Evolutionary conservation across 30 jellyfish, hydroid and myxozoan genomes (phyloP), one percentile per base, ranked within the genome.

Genomic region (Rhopilema esculentum): DNA sequence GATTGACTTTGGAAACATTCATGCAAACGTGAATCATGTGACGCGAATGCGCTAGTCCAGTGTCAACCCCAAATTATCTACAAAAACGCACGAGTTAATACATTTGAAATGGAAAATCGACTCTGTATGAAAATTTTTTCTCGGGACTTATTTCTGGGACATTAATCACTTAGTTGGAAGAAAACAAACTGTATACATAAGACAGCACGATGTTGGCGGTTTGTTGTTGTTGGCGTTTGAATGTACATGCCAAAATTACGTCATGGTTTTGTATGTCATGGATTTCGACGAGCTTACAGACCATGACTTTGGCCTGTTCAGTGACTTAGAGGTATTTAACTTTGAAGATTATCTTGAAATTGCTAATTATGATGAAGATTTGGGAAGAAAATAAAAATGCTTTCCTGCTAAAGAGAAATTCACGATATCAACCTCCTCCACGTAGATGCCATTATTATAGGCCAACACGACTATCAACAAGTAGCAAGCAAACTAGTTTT

Each of bases 221-320:
- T 80, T 80, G 90, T 80, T 80, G 90, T 80, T 80, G 90, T 80
- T 65, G 90, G 90, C 75, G 50, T 71, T 71, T 9, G 19, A 70
- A 70, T 24, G 67, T 52, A 28, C 27, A 27, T 23, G 62, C 64
- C 27, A 16, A 27, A 50, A 48, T 80, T 66, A 80, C 82, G 81
- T 80, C 90, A 66, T 66, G 9, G 30, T 0, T 17, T 0, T 12
- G 30, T 18, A 65, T 80, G 90, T 80, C 90, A 80, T 80, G 24
- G 27, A 4, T 28, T 52, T 71, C 77, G 20, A 31, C 49, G 18
- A 0, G 23, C 32, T 40, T 12, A 12, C 12, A 2, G 12, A 40
- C 12, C 57, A 2, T 12, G 12, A 40, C 57, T 40, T 12, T 40
- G 6, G 6, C 12, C 12, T 40, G 57, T 6, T n/a, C n/a, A n/a